phyloP scores from a whole-genome alignment of 1,140 invertebrate species.

The Hyles euphorbiae region DNA sequence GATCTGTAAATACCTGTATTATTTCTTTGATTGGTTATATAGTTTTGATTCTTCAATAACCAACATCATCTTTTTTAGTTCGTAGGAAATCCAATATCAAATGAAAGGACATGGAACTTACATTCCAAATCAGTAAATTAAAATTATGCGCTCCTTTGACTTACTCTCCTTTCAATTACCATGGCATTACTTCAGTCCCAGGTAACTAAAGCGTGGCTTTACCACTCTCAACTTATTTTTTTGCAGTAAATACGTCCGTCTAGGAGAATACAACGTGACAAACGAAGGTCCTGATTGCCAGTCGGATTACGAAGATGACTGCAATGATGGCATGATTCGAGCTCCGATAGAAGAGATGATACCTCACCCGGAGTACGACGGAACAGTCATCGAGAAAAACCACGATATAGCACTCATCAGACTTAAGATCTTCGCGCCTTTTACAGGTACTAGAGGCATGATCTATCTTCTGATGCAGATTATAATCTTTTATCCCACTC shows the following conservation, averaged over 20 bases:
- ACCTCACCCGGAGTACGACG: slow-evolving; percentile 64
- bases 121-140: too few relatives aligned
- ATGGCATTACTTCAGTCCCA: too few relatives aligned
- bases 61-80: too few relatives aligned
- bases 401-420: slow-evolving; percentile 74
- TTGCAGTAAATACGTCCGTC: slow-evolving; percentile 54
- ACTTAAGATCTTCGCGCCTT: slow-evolving; percentile 51
- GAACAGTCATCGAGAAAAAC: slow-evolving; percentile 26
- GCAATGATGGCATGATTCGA: slow-evolving; percentile 35
- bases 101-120: too few relatives aligned
- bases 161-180: too few relatives aligned
- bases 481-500: too few relatives aligned
- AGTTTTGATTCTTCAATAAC: too few relatives aligned
- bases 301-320: slow-evolving; percentile 48
- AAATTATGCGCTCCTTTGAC: too few relatives aligned
- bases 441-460: slow-evolving; percentile 41
- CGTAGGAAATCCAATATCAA: too few relatives aligned
- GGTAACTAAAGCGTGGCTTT: too few relatives aligned
- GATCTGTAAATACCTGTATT: not conserved
- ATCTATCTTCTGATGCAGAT: not conserved
- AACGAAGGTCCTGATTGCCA: slow-evolving; percentile 46
- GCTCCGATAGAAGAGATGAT: slow-evolving; percentile 53
- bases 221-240: too few relatives aligned
- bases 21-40: too few relatives aligned
- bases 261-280: slow-evolving; percentile 73